Conservation (phyloP, 2,888 invertebrate genomes). For the Boloria euphrosyne region DNA sequence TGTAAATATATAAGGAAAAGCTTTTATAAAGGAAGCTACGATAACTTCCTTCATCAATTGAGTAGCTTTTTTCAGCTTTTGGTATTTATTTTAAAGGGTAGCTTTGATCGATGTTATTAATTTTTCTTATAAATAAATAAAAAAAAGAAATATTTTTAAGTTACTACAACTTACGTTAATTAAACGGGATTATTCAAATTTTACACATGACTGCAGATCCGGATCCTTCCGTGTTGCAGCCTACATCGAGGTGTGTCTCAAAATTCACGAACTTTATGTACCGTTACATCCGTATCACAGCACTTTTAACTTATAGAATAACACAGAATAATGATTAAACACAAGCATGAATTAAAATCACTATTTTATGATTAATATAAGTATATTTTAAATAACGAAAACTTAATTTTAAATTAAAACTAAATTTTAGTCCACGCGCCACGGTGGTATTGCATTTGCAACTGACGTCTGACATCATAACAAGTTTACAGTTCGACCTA, state of each 20-base stretch:
- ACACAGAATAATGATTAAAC: constrained; percentile 32
- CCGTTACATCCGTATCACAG: constrained; percentile 60
- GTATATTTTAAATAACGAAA: constrained; percentile 35
- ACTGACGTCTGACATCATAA: constrained; percentile 53
- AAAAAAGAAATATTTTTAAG: neutral
- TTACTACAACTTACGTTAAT: constrained; percentile 43
- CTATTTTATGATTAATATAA: constrained; percentile 29
- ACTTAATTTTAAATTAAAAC: constrained; percentile 38
- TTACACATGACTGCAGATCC: constrained; percentile 62
- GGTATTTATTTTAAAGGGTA: neutral
- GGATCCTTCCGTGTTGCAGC: constrained; percentile 56
- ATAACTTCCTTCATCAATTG: neutral
- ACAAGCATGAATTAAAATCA: constrained; percentile 17
- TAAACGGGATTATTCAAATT: constrained; percentile 44
- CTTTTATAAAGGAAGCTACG: neutral
- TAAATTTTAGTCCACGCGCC: constrained; percentile 46
- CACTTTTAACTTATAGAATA: constrained; percentile 34
- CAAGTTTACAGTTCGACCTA: constrained; percentile 60
- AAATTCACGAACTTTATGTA: constrained; percentile 68
- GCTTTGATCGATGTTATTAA: no score
- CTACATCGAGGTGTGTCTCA: constrained; percentile 64
- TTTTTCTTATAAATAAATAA: no score
- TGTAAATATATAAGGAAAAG: neutral
- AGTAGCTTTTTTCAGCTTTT: neutral
- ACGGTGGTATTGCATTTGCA: constrained; percentile 60